These are phyloP conservation scores for Nothocercus julius DNA, from an alignment of 2,113 vertebrate species.

Conservation along the genomic window DNA sequence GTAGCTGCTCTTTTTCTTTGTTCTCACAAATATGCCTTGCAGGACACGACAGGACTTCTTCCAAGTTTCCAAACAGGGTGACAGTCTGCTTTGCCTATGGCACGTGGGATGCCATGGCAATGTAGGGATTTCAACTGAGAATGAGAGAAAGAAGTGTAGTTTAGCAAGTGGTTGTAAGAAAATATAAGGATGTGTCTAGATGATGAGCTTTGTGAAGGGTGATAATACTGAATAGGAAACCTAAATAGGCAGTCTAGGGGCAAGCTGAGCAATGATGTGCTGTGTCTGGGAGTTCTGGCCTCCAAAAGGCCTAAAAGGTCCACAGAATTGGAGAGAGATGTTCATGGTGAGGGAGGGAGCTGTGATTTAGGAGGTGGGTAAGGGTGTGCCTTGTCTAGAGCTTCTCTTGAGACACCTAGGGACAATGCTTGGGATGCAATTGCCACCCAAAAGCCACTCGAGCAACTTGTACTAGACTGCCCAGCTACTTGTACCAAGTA, in stretches of 20 bases:
- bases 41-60: neutral
- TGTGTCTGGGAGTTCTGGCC: neutral
- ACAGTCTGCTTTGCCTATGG: neutral
- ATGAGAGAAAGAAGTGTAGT: neutral
- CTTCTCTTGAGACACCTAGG: accelerated
- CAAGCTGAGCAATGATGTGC: neutral
- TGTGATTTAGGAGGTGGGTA: accelerated
- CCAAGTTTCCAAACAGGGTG: accelerated
- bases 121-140: neutral
- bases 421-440: neutral
- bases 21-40: neutral
- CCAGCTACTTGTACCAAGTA: neutral
- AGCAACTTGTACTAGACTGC: neutral
- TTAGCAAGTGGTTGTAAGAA: neutral
- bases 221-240: neutral
- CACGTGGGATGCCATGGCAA: neutral
- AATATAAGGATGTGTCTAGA: no score
- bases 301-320: neutral
- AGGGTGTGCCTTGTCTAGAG: neutral
- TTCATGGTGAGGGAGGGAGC: neutral
- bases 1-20: neutral
- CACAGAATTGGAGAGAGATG: neutral
- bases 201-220: neutral
- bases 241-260: neutral
- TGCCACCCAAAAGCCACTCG: neutral